Conservation (phyloP, 2,797 vertebrate species). For the Acomys russatus region DNA sequence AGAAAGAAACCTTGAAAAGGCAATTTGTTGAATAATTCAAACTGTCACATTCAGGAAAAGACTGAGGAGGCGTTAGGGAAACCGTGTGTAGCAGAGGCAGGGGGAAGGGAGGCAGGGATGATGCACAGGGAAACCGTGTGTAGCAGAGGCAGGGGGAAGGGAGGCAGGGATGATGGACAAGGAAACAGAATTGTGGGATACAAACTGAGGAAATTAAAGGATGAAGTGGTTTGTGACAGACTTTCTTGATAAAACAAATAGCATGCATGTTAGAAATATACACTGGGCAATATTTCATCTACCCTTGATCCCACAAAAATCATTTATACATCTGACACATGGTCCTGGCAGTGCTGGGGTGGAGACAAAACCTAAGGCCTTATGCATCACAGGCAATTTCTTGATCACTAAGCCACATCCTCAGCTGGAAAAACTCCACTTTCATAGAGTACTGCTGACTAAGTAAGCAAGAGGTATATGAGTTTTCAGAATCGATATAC, state of each 20-base stretch:
- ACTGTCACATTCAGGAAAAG: neutral
- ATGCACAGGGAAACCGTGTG: neutral
- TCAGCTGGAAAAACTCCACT: neutral
- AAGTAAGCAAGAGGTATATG: slow-evolving; percentile 10
- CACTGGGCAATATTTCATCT: neutral
- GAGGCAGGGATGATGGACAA: neutral
- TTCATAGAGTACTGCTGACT: slow-evolving; percentile 21
- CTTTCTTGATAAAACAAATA: too few relatives aligned
- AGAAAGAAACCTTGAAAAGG: neutral
- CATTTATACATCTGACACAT: neutral
- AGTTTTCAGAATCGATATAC: slow-evolving; percentile 11
- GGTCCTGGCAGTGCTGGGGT: too few relatives aligned
- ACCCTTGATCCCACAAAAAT: neutral
- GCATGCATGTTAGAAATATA: neutral
- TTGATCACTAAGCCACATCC: neutral
- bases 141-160: neutral
- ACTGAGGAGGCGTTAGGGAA: neutral
- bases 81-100: neutral
- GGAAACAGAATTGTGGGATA: neutral
- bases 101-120: neutral
- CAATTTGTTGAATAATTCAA: neutral
- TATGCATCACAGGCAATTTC: neutral
- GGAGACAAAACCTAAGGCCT: neutral
- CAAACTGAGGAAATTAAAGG: neutral
- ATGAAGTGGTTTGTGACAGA: neutral